A percentile compares a stretch with the other conserved stretches of the same genome.
Evolutionary conservation across 1,140 invertebrate species (phyloP).

Genomic region (Drosophila sturtevanti): DNA sequence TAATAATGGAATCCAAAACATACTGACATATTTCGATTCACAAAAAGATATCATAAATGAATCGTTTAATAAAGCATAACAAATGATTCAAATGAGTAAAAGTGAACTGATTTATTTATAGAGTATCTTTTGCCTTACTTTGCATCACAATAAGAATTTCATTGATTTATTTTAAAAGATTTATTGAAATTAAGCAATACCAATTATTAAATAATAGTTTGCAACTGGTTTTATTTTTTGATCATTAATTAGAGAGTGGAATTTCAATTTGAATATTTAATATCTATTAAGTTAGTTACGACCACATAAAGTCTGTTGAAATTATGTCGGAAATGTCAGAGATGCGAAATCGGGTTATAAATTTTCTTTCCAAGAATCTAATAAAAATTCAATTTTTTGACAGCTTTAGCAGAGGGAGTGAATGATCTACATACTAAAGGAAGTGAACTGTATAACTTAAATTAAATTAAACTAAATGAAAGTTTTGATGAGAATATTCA

Average conservation of each 20-base stretch:
- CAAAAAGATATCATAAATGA: constrained; percentile 10
- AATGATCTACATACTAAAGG: neutral
- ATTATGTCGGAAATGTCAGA: constrained; percentile 23
- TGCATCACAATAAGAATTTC: constrained; percentile 5
- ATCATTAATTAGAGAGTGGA: no score
- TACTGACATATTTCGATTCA: neutral
- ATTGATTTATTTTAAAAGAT: neutral
- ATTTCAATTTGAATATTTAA: neutral
- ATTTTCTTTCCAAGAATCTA: neutral
- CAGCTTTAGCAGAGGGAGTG: neutral
- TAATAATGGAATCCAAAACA: constrained; percentile 5
- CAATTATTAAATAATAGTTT: neutral
- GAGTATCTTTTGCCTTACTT: neutral
- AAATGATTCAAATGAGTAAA: constrained; percentile 39
- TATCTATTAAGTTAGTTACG: constrained; percentile 10
- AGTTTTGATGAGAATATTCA: neutral
- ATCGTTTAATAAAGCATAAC: constrained; percentile 19
- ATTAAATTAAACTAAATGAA: constrained; percentile 1
- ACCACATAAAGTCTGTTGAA: constrained; percentile 35
- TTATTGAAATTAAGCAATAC: neutral
- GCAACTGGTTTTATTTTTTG: neutral
- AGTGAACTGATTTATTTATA: constrained; percentile 18
- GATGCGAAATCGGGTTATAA: neutral
- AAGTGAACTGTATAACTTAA: constrained; percentile 2
- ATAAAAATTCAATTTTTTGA: constrained; percentile 1